Evolutionary conservation across 2,797 vertebrate genomes (phyloP).

Genomic region (Girardinus metallicus): DNA sequence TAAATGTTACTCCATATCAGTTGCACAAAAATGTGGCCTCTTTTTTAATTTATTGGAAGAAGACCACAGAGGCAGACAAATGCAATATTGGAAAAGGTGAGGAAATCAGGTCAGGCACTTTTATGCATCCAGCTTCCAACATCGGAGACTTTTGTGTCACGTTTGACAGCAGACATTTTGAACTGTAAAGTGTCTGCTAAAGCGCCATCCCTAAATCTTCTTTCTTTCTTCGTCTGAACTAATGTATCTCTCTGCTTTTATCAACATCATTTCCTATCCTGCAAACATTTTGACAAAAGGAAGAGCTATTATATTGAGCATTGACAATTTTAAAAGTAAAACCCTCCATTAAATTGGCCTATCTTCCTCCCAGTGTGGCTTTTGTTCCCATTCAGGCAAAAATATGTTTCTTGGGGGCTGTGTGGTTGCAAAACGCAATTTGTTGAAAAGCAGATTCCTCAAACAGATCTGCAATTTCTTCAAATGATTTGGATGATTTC

Average conservation of each 20-base stretch:
- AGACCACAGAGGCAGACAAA: slow-evolving; percentile 11
- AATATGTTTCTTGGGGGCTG: background rate
- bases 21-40: background rate
- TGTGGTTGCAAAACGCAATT: background rate
- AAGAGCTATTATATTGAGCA: background rate
- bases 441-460: background rate
- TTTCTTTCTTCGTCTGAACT: background rate
- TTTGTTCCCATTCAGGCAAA: background rate
- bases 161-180: background rate
- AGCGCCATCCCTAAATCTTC: background rate
- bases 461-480: background rate
- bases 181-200: background rate
- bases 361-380: background rate
- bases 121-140: slow-evolving; percentile 5
- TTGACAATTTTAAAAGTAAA: background rate
- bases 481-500: background rate
- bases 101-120: slow-evolving; percentile 1
- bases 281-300: background rate
- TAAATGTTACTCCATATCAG: background rate
- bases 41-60: background rate
- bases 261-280: background rate
- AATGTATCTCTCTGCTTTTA: background rate
- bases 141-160: background rate
- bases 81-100: background rate
- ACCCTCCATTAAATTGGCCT: background rate